These are phyloP conservation scores for Microcebus griseorufus DNA, from an alignment of 2,113 vertebrate species.

Conservation along the genomic window DNA sequence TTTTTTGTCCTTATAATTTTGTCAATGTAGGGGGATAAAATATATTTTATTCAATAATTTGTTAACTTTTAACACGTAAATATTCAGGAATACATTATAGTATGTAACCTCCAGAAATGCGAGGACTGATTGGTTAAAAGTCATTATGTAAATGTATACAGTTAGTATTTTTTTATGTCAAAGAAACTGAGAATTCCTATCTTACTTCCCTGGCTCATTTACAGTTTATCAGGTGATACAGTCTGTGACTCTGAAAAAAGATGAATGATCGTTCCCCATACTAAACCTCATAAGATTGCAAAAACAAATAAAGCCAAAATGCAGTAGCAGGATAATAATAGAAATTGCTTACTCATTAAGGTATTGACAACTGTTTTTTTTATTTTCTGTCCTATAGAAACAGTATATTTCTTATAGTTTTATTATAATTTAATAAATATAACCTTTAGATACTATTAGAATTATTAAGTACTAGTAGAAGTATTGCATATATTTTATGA, in stretches of 20 bases:
- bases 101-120: neutral
- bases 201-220: neutral
- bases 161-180: neutral
- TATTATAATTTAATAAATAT: conserved; percentile 2
- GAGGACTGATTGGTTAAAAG: neutral
- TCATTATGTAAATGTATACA: neutral
- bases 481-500: neutral
- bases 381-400: conserved; percentile 3
- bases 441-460: neutral
- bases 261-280: neutral
- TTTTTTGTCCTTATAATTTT: neutral
- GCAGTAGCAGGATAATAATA: neutral
- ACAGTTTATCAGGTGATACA: neutral
- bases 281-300: neutral
- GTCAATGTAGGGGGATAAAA: neutral
- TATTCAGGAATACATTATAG: neutral
- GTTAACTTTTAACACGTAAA: conserved; percentile 13
- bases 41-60: conserved; percentile 25
- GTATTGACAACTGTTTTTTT: neutral
- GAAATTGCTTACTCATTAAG: neutral
- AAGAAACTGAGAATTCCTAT: neutral
- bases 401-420: neutral
- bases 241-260: neutral
- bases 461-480: neutral
- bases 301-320: conserved; percentile 34